Evolutionary conservation across 2,888 invertebrate genomes (phyloP).

Genomic region (Toxonevra muliebris): DNA sequence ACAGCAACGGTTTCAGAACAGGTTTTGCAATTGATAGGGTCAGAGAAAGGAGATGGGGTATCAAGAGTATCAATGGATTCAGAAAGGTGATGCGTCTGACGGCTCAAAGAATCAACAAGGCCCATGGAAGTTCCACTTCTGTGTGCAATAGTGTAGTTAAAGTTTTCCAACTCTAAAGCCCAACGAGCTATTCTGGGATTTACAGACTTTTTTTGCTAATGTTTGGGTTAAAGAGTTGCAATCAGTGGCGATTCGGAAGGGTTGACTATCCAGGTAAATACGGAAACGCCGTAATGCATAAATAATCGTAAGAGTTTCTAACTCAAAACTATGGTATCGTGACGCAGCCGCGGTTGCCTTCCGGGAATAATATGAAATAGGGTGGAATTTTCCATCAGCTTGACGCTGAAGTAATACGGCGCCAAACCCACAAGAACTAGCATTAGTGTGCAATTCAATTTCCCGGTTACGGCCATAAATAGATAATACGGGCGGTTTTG

Average conservation of each 20-base stretch:
- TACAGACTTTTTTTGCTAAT: constrained; percentile 7
- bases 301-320: constrained; percentile 13
- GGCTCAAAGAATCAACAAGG: constrained; percentile 27
- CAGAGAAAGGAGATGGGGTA: too few species aligned
- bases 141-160: constrained; percentile 18
- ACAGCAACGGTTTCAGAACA: too few species aligned
- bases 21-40: too few species aligned
- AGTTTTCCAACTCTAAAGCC: constrained; percentile 26
- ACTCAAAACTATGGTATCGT: too few species aligned
- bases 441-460: too few species aligned
- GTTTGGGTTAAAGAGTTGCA: constrained; percentile 26
- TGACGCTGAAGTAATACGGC: constrained; percentile 12
- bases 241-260: constrained; percentile 21
- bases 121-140: constrained; percentile 17
- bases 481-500: neutral
- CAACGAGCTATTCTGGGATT: constrained; percentile 23
- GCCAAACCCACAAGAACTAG: too few species aligned
- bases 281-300: constrained; percentile 22
- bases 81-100: too few species aligned
- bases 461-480: constrained; percentile 3
- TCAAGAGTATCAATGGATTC: too few species aligned
- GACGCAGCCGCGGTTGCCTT: too few species aligned
- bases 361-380: neutral
- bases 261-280: constrained; percentile 18
- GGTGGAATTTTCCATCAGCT: constrained; percentile 7